phyloP scores from a whole-genome alignment of 2,888 invertebrate species.

The Therioaphis trifolii region DNA sequence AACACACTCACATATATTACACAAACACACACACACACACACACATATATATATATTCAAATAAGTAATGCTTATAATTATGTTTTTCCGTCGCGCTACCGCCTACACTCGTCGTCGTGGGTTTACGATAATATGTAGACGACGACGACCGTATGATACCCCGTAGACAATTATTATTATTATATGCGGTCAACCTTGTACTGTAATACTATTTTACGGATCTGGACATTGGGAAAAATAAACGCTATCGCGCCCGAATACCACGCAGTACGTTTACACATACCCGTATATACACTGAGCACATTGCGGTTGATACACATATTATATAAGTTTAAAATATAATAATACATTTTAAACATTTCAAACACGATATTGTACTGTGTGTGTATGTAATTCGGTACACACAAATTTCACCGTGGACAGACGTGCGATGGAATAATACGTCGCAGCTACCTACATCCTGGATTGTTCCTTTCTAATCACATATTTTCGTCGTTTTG shows the following conservation, averaged over 20 bases:
- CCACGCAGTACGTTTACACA: background rate
- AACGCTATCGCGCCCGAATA: background rate
- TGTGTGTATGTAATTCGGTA: background rate
- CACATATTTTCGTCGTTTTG: background rate
- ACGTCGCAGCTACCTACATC: background rate
- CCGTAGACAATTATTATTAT: slow-evolving; percentile 26
- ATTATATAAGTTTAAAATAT: background rate
- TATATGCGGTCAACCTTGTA: slow-evolving; percentile 25
- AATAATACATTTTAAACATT: background rate
- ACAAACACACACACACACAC: no score
- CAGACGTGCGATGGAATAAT: background rate
- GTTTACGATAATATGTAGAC: slow-evolving; percentile 11
- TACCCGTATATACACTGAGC: background rate
- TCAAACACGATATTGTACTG: background rate
- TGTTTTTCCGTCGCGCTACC: background rate
- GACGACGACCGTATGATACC: background rate
- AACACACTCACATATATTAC: no score
- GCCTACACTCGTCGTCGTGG: slow-evolving; percentile 18
- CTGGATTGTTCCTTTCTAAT: slow-evolving; percentile 44
- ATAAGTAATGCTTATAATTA: background rate
- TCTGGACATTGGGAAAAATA: slow-evolving; percentile 7
- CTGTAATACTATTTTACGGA: background rate
- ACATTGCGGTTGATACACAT: background rate
- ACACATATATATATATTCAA: no score
- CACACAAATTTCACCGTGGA: slow-evolving; percentile 24